Conservation (phyloP, 2,797 vertebrate genomes). For the Coccyzus lansbergi region DNA sequence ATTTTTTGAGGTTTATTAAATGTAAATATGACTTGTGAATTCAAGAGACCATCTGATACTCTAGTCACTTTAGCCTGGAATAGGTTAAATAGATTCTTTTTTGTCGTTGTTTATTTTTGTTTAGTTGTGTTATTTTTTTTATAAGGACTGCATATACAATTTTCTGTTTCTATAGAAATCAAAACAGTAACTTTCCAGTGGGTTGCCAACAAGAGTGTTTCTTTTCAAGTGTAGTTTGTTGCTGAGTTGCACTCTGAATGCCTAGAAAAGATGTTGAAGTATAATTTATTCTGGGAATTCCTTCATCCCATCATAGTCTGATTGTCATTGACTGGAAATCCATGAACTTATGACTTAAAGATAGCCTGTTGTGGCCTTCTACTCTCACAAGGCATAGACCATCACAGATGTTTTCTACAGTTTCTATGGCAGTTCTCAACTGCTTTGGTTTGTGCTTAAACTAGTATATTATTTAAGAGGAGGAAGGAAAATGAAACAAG, state of each 20-base stretch:
- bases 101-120: neutral
- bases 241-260: neutral
- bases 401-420: neutral
- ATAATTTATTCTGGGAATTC: neutral
- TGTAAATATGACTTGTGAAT: neutral
- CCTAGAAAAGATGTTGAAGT: neutral
- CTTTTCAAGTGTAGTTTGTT: neutral
- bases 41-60: neutral
- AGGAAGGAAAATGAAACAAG: neutral
- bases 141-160: neutral
- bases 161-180: neutral
- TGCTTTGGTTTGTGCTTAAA: neutral
- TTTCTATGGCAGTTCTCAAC: neutral
- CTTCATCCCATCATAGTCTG: neutral
- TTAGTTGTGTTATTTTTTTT: neutral
- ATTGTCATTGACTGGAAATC: neutral
- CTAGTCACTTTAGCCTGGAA: neutral
- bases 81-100: neutral
- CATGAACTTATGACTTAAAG: neutral
- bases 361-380: neutral
- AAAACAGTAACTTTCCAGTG: neutral
- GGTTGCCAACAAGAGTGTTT: neutral
- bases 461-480: neutral
- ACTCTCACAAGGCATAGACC: neutral
- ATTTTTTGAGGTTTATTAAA: neutral